These are phyloP conservation scores for Catocala fraxini DNA, from an alignment of 2,888 invertebrate species.

Conservation along the genomic window DNA sequence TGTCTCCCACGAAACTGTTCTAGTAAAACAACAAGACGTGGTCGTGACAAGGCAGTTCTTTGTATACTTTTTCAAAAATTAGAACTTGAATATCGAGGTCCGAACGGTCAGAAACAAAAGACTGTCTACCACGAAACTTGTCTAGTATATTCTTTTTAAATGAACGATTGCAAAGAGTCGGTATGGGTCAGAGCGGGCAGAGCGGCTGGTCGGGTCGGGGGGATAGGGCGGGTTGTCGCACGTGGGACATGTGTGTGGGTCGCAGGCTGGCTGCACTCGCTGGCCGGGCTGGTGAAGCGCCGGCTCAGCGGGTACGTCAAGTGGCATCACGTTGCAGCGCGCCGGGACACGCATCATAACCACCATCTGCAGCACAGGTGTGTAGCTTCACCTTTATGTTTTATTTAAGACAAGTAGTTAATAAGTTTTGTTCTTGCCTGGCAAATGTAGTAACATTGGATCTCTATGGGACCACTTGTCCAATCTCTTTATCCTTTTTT, in stretches of 20 bases:
- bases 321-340: conserved; percentile 89
- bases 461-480: too few species aligned
- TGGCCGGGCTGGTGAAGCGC: conserved; percentile 91
- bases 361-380: conserved; percentile 67
- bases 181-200: conserved; percentile 55
- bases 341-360: conserved; percentile 59
- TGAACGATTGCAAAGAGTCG: conserved; percentile 33
- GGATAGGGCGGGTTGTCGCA: conserved; percentile 41
- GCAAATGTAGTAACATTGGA: too few species aligned
- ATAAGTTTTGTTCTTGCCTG: too few species aligned
- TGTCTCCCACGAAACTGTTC: too few species aligned
- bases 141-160: neutral
- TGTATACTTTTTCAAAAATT: too few species aligned
- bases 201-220: conserved; percentile 49
- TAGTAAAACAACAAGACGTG: too few species aligned
- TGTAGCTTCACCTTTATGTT: conserved; percentile 34
- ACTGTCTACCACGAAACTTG: neutral
- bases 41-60: conserved; percentile 1
- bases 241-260: conserved; percentile 38
- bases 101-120: too few species aligned
- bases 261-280: conserved; percentile 90
- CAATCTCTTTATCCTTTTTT: too few species aligned
- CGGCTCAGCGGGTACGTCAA: conserved; percentile 94
- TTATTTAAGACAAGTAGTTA: neutral
- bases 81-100: too few species aligned